Evolutionary conservation across 2,888 invertebrate species (phyloP).

Genomic region (Smittia aterrima): DNA sequence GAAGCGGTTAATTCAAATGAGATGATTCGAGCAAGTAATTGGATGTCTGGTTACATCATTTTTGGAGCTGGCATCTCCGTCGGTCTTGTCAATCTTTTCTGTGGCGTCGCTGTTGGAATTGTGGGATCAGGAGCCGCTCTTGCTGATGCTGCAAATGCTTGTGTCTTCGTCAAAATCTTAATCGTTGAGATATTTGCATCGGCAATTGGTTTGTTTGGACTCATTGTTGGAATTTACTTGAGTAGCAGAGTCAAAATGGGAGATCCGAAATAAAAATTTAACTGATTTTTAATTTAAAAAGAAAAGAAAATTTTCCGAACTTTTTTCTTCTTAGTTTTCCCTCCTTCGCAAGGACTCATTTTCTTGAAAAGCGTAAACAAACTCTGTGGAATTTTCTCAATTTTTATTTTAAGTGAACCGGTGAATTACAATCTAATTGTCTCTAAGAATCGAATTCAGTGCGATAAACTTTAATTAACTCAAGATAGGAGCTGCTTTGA

Average conservation of each 20-base stretch:
- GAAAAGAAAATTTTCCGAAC: no score
- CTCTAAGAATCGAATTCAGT: no score
- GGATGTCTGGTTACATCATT: constrained; percentile 87
- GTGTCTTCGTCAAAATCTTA: constrained; percentile 95
- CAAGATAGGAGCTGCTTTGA: no score
- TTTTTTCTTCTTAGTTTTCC: no score
- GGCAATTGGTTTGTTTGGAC: constrained; percentile 97
- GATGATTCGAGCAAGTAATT: constrained; percentile 63
- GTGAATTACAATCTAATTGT: no score
- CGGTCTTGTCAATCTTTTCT: constrained; percentile 95
- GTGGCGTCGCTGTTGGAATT: constrained; percentile 90
- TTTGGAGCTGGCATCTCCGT: constrained; percentile 95
- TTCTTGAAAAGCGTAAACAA: no score
- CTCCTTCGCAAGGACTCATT: no score
- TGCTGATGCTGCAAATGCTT: constrained; percentile 95
- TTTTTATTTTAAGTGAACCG: no score
- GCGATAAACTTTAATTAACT: no score
- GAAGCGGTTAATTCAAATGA: constrained; percentile 50
- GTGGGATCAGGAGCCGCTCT: constrained; percentile 98
- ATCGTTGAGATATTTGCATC: constrained; percentile 99
- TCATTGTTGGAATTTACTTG: constrained; percentile 77
- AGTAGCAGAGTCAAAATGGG: constrained; percentile 79
- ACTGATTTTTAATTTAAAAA: no score
- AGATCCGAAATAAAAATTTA: constrained; percentile 57
- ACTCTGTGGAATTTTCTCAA: no score